Evolutionary conservation across 2,888 invertebrate genomes (phyloP).

Genomic region (Morpho achilles): DNA sequence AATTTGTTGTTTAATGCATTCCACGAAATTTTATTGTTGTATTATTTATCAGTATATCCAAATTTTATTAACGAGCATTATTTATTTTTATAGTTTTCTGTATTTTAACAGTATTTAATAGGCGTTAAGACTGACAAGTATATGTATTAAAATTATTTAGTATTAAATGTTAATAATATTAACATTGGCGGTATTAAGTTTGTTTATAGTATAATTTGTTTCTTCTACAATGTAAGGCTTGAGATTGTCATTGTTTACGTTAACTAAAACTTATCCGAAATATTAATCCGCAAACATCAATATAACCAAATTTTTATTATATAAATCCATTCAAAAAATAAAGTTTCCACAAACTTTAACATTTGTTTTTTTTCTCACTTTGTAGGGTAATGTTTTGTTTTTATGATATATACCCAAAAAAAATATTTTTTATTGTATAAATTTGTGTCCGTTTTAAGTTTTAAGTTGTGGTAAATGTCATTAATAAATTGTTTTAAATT

Average conservation of each 20-base stretch:
- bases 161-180: slow-evolving; percentile 60
- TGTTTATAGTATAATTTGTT: slow-evolving; percentile 44
- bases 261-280: slow-evolving; percentile 14
- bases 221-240: slow-evolving; percentile 37
- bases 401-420: no score
- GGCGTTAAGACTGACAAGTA: slow-evolving; percentile 73
- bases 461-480: no score
- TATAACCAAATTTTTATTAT: slow-evolving; percentile 67
- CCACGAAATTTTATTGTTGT: slow-evolving; percentile 47
- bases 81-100: slow-evolving; percentile 35
- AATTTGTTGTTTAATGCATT: slow-evolving; percentile 46
- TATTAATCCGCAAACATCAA: slow-evolving; percentile 49
- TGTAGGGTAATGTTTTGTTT: no score
- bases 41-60: slow-evolving; percentile 50
- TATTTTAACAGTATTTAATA: slow-evolving; percentile 70
- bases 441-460: no score
- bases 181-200: slow-evolving; percentile 59
- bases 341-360: slow-evolving; percentile 61
- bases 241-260: slow-evolving; percentile 45
- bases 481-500: no score
- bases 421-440: no score
- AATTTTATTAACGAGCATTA: slow-evolving; percentile 27
- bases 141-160: slow-evolving; percentile 66
- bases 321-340: slow-evolving; percentile 55
- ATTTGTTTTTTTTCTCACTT: slow-evolving; percentile 27